A percentile compares a stretch with the other conserved stretches of the same genome.
phyloP scores from a whole-genome alignment of 2,113 vertebrate species.

The Laticauda laticaudata region DNA sequence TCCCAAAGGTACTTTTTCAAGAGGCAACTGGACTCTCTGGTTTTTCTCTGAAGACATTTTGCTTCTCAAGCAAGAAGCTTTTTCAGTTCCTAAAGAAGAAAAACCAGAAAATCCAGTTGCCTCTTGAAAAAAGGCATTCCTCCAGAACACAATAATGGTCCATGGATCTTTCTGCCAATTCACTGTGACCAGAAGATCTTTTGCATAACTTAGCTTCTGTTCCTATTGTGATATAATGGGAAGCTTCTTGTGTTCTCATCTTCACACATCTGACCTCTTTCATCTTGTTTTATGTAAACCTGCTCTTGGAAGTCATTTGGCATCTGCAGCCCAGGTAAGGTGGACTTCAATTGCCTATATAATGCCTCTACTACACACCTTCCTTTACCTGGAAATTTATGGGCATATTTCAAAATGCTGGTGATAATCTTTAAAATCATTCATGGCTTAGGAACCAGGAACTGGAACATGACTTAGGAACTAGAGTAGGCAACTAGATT shows the following conservation, averaged over 20 bases:
- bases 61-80: no score
- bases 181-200: background rate
- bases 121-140: background rate
- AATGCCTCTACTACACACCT: background rate
- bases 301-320: background rate
- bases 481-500: background rate
- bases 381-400: background rate
- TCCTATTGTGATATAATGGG: background rate
- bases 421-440: background rate
- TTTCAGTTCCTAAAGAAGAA: no score
- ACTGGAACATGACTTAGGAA: background rate
- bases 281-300: background rate
- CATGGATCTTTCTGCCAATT: background rate
- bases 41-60: no score
- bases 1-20: no score
- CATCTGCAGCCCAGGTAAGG: background rate
- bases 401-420: background rate
- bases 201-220: background rate
- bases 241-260: background rate
- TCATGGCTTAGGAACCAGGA: background rate
- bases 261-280: background rate
- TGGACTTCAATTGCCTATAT: background rate
- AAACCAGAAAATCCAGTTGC: no score
- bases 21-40: no score
- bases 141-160: background rate